Percentiles rank a stretch among this genome's conserved stretches.
phyloP scores from a whole-genome alignment of 2,888 invertebrate genomes.

The Sinotaia quadrata region DNA sequence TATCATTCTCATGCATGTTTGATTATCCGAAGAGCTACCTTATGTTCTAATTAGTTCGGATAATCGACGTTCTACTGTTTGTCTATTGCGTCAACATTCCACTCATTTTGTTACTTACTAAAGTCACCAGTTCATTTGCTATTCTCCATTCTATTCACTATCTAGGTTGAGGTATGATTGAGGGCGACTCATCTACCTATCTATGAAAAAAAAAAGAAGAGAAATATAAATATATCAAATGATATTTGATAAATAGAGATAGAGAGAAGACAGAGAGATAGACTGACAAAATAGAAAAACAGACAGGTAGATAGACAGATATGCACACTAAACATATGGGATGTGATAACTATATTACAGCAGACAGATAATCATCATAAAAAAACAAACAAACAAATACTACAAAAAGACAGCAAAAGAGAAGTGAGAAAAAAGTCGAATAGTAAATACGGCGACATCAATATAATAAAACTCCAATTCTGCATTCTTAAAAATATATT shows the following conservation, averaged over 20 bases:
- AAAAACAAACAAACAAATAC: background rate
- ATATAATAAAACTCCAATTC: background rate
- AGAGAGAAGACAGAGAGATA: background rate
- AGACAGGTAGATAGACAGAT: background rate
- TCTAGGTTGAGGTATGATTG: too few relatives aligned
- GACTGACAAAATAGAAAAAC: conserved; percentile 39
- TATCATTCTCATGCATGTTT: too few relatives aligned
- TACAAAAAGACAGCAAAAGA: background rate
- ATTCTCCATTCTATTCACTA: too few relatives aligned
- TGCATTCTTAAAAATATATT: conserved; percentile 27
- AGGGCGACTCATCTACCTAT: too few relatives aligned
- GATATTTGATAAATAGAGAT: background rate
- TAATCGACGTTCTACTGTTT: too few relatives aligned
- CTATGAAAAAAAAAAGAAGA: background rate
- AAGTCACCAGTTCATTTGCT: too few relatives aligned
- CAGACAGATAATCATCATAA: background rate
- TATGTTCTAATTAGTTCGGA: too few relatives aligned
- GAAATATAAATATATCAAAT: background rate
- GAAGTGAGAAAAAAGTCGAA: background rate
- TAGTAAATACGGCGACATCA: background rate
- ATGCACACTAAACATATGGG: too few relatives aligned
- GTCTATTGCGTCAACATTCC: too few relatives aligned
- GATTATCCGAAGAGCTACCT: too few relatives aligned
- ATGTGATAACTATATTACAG: background rate
- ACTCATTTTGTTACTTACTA: too few relatives aligned